Base-by-base conservation (phyloP, 2,797 vertebrate species). In the Falco peregrinus region DNA sequence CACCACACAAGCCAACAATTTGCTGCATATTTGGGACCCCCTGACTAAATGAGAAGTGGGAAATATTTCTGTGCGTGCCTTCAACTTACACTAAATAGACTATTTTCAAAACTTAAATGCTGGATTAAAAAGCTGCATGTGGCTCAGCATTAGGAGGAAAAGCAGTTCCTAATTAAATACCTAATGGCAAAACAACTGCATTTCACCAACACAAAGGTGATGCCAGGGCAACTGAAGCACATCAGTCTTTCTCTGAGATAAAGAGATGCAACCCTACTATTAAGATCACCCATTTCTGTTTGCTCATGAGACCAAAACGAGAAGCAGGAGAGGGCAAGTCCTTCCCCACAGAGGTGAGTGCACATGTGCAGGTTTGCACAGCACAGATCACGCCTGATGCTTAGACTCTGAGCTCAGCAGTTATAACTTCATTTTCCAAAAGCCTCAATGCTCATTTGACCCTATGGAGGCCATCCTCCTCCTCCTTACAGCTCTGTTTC, bases 241-340 rank as follows among this genome's bases (percentile, higher is more conserved):
- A 50, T 21, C 47, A 61, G 45, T 21, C 56, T 45, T 48, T 13
- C 59, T 53, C 71, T 4, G 17, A 69, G 73, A 48, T 12, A 22
- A 33, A 79, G 71, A 61, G 53, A 57, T 29, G n/a, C 24, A 56
- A 11, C 22, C 16, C 57, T 37, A 28, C 57, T 16, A 8, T 37
- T 43, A 28, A 89, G 20, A 43, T 48, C 31, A 18, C 11, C 21
- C 16, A 31, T 16, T 37, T 59, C 60, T 81, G 20, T 13, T 67
- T 1, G 1, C 14, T 79, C n/a, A 11, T 9, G 39, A 48, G 54
- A 35, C 26, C 1, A 1, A 63, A 63, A 48, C 0, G 2, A 84
- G 74, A 28, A 68, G 25, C 26, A 39, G 1, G 0, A n/a, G 47
- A 33, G 21, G 10, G 17, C 35, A 31, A 71, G 48, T 25, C 70